Evolutionary conservation across 2,797 vertebrate species (phyloP).

Genomic region (Aeoliscus strigatus): DNA sequence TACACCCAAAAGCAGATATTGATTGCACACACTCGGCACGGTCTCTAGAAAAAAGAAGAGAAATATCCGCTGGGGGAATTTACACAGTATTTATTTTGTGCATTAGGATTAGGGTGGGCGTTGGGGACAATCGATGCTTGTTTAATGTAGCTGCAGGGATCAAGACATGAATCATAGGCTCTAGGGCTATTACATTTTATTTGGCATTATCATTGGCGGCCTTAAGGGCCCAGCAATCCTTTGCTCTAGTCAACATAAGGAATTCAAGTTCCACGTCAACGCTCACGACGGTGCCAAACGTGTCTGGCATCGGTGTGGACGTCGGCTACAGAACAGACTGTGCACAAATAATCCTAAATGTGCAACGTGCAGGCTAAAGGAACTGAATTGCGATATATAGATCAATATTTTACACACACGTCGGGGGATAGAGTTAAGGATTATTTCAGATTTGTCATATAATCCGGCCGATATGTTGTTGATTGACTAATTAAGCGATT

Average conservation of each 20-base stretch:
- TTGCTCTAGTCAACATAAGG: constrained; percentile 43
- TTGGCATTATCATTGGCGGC: constrained; percentile 55
- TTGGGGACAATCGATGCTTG: constrained; percentile 64
- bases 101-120: constrained; percentile 72
- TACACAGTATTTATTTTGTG: constrained; percentile 75
- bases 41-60: constrained; percentile 54
- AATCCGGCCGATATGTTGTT: too few species aligned
- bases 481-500: too few species aligned
- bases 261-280: constrained; percentile 26
- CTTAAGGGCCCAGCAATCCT: constrained; percentile 38
- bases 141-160: constrained; percentile 72
- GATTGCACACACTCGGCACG: constrained; percentile 76
- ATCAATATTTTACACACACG: too few species aligned
- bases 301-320: constrained; percentile 13
- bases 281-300: constrained; percentile 21
- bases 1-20: constrained; percentile 87
- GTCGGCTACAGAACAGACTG: constrained; percentile 24
- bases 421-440: too few species aligned
- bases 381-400: too few species aligned
- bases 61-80: constrained; percentile 66
- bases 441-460: too few species aligned
- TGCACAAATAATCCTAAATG: constrained; percentile 23
- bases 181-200: constrained; percentile 57
- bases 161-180: constrained; percentile 65
- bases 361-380: constrained; percentile 5